These are phyloP conservation scores for Grammomys dolichurus DNA, from an alignment of 2,113 vertebrate species.

Conservation along the genomic window DNA sequence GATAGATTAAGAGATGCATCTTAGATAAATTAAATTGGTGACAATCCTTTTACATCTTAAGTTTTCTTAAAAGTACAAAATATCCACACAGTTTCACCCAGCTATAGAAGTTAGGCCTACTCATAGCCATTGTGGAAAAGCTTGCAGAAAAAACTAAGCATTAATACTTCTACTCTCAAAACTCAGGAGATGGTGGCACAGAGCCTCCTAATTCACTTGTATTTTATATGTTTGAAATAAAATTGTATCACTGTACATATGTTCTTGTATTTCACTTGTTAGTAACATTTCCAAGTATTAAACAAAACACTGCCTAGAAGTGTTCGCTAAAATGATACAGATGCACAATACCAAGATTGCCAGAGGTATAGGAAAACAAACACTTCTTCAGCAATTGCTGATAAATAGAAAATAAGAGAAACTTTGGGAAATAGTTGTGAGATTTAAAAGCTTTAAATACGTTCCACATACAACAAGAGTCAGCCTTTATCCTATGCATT, in stretches of 20 bases:
- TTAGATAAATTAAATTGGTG: constrained; percentile 56
- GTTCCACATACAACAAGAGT: not conserved
- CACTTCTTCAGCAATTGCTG: not conserved
- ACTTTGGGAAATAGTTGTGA: not conserved
- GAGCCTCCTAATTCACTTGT: constrained; percentile 27
- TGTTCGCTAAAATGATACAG: not conserved
- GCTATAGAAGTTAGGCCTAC: constrained; percentile 16
- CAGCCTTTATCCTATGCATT: not conserved
- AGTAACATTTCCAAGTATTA: constrained; percentile 27
- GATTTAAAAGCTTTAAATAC: not conserved
- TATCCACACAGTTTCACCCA: not conserved
- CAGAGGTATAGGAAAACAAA: not conserved
- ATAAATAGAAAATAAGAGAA: not conserved
- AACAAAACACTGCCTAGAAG: constrained; percentile 19
- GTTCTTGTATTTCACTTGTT: constrained; percentile 56
- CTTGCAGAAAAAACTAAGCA: constrained; percentile 51
- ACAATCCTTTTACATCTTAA: constrained; percentile 32
- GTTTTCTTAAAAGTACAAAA: constrained; percentile 50
- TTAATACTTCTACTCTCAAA: not conserved
- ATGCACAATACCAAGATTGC: not conserved
- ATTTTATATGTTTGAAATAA: constrained; percentile 44
- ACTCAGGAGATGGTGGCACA: constrained; percentile 26
- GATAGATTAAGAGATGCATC: constrained; percentile 18
- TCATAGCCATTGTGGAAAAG: constrained; percentile 58
- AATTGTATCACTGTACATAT: not conserved